Evolutionary conservation across 1,140 invertebrate genomes (phyloP), one percentile per base, ranked within the genome.

Genomic region (Ips nitidus): DNA sequence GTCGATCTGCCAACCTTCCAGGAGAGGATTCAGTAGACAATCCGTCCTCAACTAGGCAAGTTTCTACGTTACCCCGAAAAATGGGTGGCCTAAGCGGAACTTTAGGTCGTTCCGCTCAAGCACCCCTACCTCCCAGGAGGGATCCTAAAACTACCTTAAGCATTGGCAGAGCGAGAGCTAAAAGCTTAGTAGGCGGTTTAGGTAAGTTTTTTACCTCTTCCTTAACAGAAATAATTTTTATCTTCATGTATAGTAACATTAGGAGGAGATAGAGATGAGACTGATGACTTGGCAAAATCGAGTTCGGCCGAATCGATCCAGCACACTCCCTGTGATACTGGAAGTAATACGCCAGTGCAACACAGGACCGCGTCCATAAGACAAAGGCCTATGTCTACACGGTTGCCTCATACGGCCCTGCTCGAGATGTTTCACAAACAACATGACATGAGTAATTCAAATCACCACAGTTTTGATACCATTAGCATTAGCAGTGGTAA

Each of bases 101-200:
- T 1, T 74, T 86, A 2, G 84, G 85, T 40, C 86, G 90, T 70
- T 87, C 90, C 56, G 89, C 86, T 50, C 83, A 78, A 74, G 93
- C 93, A 3, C 94, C 94, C 0, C 87, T 91, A 75, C 93, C 93
- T 22, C 94, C 93, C 1, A 84, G 93, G 62, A 85, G 96, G 64
- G 94, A 98, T 83, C 96, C 96, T 4, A 91, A 92, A 79, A 98
- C 96, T 2, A 97, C 95, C 5, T 82, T 98, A 4, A 97, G 94
- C 79, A 94, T 96, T 61, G 94, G 94, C 22, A 85, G 94, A 52
- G 93, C 94, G 8, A 81, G 93, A 71, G 94, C 94, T 47, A 90
- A 92, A 79, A 94, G 92, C 41, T 93, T 97, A 91, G 92, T 95
- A 22, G 92, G 93, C 8, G 92, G 92, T 52, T 83, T 94, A 71